Percentiles rank a stretch among this genome's conserved stretches.
These are phyloP conservation scores for Zaprionus vittiger DNA, from an alignment of 1,140 invertebrate species.

Conservation along the genomic window DNA sequence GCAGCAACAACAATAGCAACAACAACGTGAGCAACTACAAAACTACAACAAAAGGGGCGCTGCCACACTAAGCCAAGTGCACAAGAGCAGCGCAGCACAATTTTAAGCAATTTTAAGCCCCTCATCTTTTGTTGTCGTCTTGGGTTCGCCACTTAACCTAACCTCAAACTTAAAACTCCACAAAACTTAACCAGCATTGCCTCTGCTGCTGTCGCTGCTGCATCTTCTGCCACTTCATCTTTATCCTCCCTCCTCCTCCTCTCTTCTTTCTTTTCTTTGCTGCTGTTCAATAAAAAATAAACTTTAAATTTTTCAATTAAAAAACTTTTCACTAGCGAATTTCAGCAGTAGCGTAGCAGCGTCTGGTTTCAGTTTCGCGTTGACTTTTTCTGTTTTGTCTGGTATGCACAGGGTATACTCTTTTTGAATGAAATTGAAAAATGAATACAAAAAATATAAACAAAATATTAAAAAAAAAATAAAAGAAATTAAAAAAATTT, in stretches of 20 bases:
- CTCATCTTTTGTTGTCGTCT: slow-evolving; percentile 37
- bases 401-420: not conserved
- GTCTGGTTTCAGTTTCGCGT: slow-evolving; percentile 37
- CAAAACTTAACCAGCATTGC: slow-evolving; percentile 11
- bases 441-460: too few relatives aligned
- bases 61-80: slow-evolving; percentile 61
- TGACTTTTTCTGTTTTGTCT: not conserved
- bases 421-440: not conserved
- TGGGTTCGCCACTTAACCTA: slow-evolving; percentile 40
- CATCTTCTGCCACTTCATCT: slow-evolving; percentile 5
- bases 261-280: not conserved
- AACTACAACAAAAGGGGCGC: slow-evolving; percentile 11
- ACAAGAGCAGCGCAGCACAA: slow-evolving; percentile 11
- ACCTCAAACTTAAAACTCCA: slow-evolving; percentile 23
- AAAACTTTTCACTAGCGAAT: slow-evolving; percentile 74
- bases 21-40: not conserved
- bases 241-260: not conserved
- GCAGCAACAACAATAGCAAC: slow-evolving; percentile 20
- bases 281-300: slow-evolving; percentile 71
- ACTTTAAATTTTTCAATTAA: slow-evolving; percentile 78
- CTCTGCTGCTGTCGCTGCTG: not conserved
- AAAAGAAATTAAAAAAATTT: too few relatives aligned
- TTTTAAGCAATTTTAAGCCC: slow-evolving; percentile 43
- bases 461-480: too few relatives aligned
- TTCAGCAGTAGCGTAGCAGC: slow-evolving; percentile 6